Conservation (phyloP, 2,113 vertebrate genomes). For the Pleuronectes platessa region DNA sequence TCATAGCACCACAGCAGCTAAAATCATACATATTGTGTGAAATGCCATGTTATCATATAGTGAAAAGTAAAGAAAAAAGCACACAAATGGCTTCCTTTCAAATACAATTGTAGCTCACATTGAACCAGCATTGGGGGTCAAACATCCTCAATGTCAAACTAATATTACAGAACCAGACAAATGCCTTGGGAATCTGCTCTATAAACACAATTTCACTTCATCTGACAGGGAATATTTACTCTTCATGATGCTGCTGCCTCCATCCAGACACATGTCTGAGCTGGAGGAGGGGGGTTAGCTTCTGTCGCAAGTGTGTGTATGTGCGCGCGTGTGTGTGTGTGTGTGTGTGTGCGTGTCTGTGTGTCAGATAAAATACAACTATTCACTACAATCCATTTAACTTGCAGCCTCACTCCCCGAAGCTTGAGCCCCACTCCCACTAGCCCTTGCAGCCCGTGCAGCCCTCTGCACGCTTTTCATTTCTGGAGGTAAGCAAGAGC, state of each 20-base stretch:
- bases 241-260: conserved; percentile 48
- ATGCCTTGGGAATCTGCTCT: conserved; percentile 44
- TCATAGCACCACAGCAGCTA: not conserved
- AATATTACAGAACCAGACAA: conserved; percentile 35
- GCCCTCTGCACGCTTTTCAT: conserved; percentile 98
- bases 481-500: conserved; percentile 97
- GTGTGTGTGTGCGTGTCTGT: conserved; percentile 16
- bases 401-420: conserved; percentile 99
- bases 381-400: conserved; percentile 90
- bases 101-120: not conserved
- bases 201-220: conserved; percentile 27
- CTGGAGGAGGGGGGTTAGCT: not conserved
- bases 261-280: conserved; percentile 33
- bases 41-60: not conserved
- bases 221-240: conserved; percentile 46
- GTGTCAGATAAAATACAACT: conserved; percentile 60
- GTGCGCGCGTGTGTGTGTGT: not conserved
- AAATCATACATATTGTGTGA: not conserved
- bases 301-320: not conserved
- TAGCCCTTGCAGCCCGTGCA: conserved; percentile 99
- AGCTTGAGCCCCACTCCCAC: conserved; percentile 99
- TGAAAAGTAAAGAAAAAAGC: not conserved
- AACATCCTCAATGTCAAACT: conserved; percentile 11
- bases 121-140: not conserved
- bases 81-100: not conserved